Evolutionary conservation across 2,888 invertebrate species (phyloP), one percentile per base, ranked within the genome.

Genomic region (Metopia argyrocephala): DNA sequence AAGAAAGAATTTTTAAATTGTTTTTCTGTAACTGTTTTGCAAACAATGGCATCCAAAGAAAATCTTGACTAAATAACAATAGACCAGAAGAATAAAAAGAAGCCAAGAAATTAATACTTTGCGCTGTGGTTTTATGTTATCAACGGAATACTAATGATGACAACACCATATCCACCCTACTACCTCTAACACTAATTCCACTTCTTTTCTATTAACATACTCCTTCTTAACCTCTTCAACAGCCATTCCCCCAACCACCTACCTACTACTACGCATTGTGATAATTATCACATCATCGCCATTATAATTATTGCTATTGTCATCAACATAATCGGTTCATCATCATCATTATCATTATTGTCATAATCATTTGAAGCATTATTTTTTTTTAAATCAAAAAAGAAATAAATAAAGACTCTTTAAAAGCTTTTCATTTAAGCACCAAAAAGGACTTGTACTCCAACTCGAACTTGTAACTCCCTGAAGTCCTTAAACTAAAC

Each of bases 71-170:
- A 31, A 79, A 79, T 50, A 76, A 76, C 45, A 75, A 52, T 54
- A 54, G n/a, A 52, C 2, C 12, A 65, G 18, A 64, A 52, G 28
- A 28, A 38, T 20, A 21, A 52, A 74, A 78, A 66, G 70, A 75
- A 78, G 78, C 50, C 78, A 70, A 78, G 78, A 78, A 81, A 81
- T 81, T 81, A 81, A 81, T 81, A 78, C 74, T 75, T 81, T 81
- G 25, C 48, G 38, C 38, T 38, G 59, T 70, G 59, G 50, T 61
- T 70, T 3, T 38, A 56, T 38, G 38, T 12, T 38, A 3, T 12
- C 15, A 56, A 54, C n/a, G 25, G 2, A 15, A 52, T 25, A n/a
- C 54, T 25, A 21, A 25, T 23, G 15, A 56, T 52, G 7, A 5
- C 21, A 9, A 5, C 23, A 0, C 20, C 23, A 6, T 15, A 15